These are phyloP conservation scores for Chrysochloris asiatica DNA, from an alignment of 2,113 vertebrate genomes.

Conservation along the genomic window DNA sequence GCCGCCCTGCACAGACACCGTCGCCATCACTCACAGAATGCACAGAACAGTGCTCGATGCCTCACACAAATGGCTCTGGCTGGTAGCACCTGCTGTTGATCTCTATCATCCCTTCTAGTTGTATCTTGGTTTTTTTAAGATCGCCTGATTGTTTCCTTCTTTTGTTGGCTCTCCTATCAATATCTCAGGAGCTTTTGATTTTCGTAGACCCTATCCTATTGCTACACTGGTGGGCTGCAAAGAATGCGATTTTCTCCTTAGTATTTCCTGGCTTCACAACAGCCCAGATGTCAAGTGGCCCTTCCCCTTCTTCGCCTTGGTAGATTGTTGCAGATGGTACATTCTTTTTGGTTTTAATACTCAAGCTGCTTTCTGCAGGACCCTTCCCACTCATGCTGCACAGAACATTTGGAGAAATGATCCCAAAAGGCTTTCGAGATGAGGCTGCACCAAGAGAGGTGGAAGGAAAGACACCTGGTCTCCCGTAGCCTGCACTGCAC, in stretches of 20 bases:
- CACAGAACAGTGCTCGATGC: slow-evolving; percentile 85
- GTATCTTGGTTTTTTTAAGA: slow-evolving; percentile 84
- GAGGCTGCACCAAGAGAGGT: slow-evolving; percentile 77
- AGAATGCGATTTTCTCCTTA: slow-evolving; percentile 97
- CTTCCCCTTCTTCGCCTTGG: slow-evolving; percentile 87
- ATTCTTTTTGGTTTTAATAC: slow-evolving; percentile 81
- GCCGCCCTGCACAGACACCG: slow-evolving; percentile 74
- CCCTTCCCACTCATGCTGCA: slow-evolving; percentile 84
- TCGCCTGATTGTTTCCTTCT: slow-evolving; percentile 89
- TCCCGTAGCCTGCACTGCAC: slow-evolving; percentile 71
- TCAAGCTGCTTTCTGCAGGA: slow-evolving; percentile 68
- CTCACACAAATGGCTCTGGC: slow-evolving; percentile 83
- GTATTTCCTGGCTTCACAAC: slow-evolving; percentile 97
- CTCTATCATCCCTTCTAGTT: slow-evolving; percentile 85
- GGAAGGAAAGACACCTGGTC: slow-evolving; percentile 79
- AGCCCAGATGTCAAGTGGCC: slow-evolving; percentile 90
- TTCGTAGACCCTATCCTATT: slow-evolving; percentile 87
- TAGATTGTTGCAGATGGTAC: slow-evolving; percentile 78
- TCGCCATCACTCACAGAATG: slow-evolving; percentile 78
- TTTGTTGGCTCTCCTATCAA: slow-evolving; percentile 89
- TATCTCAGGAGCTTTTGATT: slow-evolving; percentile 91
- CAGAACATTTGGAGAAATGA: slow-evolving; percentile 89
- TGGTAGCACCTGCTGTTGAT: slow-evolving; percentile 77
- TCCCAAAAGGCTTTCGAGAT: slow-evolving; percentile 84
- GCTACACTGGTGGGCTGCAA: slow-evolving; percentile 88